Conservation (phyloP, 2,797 vertebrate genomes). For the Scolopax bukidnonensis region DNA sequence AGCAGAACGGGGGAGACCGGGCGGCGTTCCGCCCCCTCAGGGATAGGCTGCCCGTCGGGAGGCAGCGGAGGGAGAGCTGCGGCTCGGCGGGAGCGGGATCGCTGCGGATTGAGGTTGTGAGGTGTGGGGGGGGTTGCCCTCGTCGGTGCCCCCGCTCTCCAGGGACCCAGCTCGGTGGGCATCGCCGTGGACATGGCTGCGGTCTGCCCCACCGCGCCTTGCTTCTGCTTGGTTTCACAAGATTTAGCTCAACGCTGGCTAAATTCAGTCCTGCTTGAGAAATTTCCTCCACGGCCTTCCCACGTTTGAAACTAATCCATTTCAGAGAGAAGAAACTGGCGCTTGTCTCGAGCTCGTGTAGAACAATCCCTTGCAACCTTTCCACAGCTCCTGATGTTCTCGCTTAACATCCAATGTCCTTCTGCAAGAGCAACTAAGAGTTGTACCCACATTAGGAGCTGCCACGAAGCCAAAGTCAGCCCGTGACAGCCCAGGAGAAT, state of each 20-base stretch:
- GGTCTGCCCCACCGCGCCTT: neutral
- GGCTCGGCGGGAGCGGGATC: neutral
- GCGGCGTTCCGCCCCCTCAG: neutral
- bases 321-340: neutral
- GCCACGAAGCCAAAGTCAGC: neutral
- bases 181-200: rapidly evolving
- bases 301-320: neutral
- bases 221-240: neutral
- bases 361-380: neutral
- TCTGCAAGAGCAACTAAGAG: neutral
- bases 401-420: rapidly evolving
- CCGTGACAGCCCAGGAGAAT: neutral
- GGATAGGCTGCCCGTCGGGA: neutral
- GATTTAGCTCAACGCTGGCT: rapidly evolving
- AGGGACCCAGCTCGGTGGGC: neutral
- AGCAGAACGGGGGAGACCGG: too few species aligned
- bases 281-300: neutral
- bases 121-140: neutral
- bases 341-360: neutral
- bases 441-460: rapidly evolving
- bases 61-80: neutral
- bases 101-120: neutral
- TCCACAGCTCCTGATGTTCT: too few species aligned
- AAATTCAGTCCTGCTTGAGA: neutral
- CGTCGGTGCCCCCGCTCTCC: too few species aligned